Conservation (phyloP, 1,140 invertebrate species). For the Drosophila kohkoa region DNA sequence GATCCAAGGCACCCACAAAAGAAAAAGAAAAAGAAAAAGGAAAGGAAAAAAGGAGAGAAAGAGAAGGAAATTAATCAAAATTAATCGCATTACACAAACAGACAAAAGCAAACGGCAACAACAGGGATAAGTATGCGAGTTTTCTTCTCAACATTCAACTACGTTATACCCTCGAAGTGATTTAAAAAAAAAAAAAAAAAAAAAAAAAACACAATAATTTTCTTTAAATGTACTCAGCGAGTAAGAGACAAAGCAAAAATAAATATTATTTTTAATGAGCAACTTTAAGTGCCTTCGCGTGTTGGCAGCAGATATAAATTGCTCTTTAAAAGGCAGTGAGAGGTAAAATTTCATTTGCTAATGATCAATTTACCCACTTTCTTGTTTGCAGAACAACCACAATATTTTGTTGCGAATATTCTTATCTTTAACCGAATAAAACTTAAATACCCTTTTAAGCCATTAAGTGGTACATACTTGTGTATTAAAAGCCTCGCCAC, state of each 20-base stretch:
- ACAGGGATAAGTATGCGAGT: not conserved
- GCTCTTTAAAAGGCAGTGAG: too few relatives aligned
- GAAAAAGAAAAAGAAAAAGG: not conserved
- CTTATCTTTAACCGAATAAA: not conserved
- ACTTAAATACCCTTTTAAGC: slow-evolving; percentile 10
- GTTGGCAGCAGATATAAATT: too few relatives aligned
- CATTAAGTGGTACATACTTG: not conserved
- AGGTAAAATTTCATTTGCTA: not conserved
- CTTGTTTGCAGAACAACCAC: not conserved
- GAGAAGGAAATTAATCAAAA: slow-evolving; percentile 71
- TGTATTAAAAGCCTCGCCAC: not conserved
- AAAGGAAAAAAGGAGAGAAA: not conserved
- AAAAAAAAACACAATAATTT: not conserved
- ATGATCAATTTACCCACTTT: not conserved
- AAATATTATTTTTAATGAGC: slow-evolving; percentile 1
- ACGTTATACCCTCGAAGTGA: slow-evolving; percentile 10
- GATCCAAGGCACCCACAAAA: not conserved
- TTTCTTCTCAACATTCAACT: not conserved
- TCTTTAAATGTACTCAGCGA: not conserved
- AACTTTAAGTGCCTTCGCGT: not conserved
- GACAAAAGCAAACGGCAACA: slow-evolving; percentile 34
- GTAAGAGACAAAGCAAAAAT: not conserved
- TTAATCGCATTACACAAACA: slow-evolving; percentile 71
- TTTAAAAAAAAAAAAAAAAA: not conserved
- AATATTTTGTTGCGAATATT: not conserved